These are phyloP conservation scores for Pentalonia nigronervosa DNA, from an alignment of 1,140 invertebrate species.

Conservation along the genomic window DNA sequence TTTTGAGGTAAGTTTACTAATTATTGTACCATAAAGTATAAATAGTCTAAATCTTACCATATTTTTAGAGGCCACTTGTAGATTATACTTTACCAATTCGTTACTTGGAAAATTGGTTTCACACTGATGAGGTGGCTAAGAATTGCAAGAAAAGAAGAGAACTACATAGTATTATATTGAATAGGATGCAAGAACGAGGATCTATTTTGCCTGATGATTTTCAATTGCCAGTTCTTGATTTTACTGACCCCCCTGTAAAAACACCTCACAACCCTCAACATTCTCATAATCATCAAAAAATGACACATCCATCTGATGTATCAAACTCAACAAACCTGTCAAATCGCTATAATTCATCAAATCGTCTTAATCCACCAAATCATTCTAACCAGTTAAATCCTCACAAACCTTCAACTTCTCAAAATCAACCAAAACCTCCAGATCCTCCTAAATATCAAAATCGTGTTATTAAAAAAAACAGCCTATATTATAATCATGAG, in stretches of 20 bases:
- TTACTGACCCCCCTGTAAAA: conserved; percentile 62
- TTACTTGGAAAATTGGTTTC: conserved; percentile 79
- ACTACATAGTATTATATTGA: conserved; percentile 76
- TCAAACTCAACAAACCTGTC: neutral
- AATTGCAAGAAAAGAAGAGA: conserved; percentile 78
- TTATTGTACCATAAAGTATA: too few relatives aligned
- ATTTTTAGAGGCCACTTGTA: conserved; percentile 73
- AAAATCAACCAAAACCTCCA: neutral
- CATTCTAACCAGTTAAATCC: too few relatives aligned
- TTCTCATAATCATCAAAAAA: neutral
- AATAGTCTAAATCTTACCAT: neutral
- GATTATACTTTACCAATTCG: conserved; percentile 80
- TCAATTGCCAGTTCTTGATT: conserved; percentile 62
- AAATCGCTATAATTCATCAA: neutral
- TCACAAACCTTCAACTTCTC: neutral
- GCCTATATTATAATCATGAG: conserved; percentile 56
- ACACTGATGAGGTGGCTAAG: conserved; percentile 72
- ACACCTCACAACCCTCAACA: conserved; percentile 60
- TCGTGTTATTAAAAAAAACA: neutral
- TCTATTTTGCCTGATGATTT: conserved; percentile 61
- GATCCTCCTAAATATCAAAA: neutral
- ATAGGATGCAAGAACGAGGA: conserved; percentile 71
- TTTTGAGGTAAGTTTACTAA: conserved; percentile 70
- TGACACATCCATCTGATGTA: conserved; percentile 58
- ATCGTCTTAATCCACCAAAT: too few relatives aligned